Evolutionary conservation across 1,140 invertebrate species (phyloP).

Genomic region (Amyelois transitella): DNA sequence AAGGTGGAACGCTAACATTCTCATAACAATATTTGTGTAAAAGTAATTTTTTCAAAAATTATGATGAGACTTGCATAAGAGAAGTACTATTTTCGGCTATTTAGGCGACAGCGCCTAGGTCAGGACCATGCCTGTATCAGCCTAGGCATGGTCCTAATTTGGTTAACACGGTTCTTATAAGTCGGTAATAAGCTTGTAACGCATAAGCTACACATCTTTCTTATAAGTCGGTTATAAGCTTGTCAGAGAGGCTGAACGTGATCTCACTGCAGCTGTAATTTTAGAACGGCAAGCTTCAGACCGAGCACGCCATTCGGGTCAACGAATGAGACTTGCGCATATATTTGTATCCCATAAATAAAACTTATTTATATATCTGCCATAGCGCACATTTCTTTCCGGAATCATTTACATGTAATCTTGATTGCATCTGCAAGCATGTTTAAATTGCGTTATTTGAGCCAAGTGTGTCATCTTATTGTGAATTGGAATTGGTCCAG

Average conservation of each 20-base stretch:
- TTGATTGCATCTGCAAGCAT: background rate
- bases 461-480: background rate
- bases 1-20: constrained; percentile 12
- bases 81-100: too few species aligned
- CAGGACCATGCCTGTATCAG: too few species aligned
- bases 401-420: background rate
- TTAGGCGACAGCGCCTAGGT: too few species aligned
- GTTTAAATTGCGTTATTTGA: background rate
- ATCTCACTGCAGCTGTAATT: constrained; percentile 36
- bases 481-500: background rate
- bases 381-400: background rate
- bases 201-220: too few species aligned
- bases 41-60: too few species aligned
- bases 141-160: too few species aligned
- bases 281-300: constrained; percentile 29
- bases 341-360: background rate
- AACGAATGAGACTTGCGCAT: constrained; percentile 23
- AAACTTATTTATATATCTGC: background rate
- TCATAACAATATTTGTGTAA: too few species aligned
- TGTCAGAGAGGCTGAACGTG: constrained; percentile 23
- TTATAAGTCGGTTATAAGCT: constrained; percentile 15
- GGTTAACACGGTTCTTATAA: too few species aligned
- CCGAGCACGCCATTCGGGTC: constrained; percentile 38
- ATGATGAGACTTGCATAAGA: too few species aligned
- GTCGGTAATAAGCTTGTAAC: too few species aligned